Evolutionary conservation across 2,113 vertebrate genomes (phyloP).

Genomic region (Corythoichthys intestinalis): DNA sequence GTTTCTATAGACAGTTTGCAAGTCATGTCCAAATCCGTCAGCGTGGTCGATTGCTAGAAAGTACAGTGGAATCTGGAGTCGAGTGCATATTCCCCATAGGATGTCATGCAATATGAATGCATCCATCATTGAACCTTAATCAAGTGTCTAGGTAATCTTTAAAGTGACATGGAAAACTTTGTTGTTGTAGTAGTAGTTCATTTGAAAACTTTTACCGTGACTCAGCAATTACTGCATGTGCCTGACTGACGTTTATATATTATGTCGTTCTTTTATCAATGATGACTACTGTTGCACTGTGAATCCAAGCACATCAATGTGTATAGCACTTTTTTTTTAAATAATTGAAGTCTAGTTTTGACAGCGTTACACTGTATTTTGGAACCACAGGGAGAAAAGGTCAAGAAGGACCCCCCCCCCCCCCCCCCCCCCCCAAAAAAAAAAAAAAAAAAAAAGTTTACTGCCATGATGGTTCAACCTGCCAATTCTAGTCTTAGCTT

Average conservation of each 20-base stretch:
- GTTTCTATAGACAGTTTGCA: background rate
- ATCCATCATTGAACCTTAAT: background rate
- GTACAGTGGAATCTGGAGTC: background rate
- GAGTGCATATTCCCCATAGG: background rate
- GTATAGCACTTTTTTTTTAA: background rate
- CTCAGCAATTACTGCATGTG: too few relatives aligned
- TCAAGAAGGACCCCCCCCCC: background rate
- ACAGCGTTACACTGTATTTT: too few relatives aligned
- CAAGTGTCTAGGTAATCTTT: background rate
- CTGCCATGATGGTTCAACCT: background rate
- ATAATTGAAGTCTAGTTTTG: too few relatives aligned
- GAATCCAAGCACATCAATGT: background rate
- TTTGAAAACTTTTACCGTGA: too few relatives aligned
- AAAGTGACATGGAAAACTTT: too few relatives aligned
- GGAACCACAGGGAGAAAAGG: background rate
- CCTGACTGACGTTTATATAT: background rate
- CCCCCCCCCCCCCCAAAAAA: too few relatives aligned
- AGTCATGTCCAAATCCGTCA: background rate
- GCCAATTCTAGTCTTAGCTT: too few relatives aligned
- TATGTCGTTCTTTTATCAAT: background rate
- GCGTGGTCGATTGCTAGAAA: background rate
- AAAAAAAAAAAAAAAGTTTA: background rate
- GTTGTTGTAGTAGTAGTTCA: too few relatives aligned
- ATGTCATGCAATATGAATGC: background rate
- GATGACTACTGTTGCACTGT: background rate